A percentile compares a stretch with the other conserved stretches of the same genome.
Conservation (phyloP, 2,113 vertebrate genomes). For the Leucoraja erinaceus region DNA sequence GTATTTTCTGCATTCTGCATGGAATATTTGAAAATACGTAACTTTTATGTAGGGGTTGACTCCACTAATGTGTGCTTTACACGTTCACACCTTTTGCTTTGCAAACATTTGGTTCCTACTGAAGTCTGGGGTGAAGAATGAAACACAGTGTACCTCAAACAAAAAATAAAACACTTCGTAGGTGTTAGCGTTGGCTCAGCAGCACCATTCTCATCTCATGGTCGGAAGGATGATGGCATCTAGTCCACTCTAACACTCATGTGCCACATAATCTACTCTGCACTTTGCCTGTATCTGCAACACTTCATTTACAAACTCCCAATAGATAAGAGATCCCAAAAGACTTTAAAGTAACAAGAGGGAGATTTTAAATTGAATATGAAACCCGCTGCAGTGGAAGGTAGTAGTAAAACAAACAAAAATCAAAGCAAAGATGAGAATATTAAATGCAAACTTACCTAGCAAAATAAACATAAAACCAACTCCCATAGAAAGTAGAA, state of each 20-base stretch:
- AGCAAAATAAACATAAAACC: background rate
- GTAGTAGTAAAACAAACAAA: background rate
- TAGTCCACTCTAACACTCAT: background rate
- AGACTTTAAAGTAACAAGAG: no score
- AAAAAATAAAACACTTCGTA: background rate
- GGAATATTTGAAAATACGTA: background rate
- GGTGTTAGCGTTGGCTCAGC: background rate
- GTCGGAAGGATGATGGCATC: background rate
- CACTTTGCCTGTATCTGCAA: no score
- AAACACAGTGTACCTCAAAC: background rate
- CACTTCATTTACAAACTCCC: no score
- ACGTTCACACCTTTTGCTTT: background rate
- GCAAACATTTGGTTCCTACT: background rate
- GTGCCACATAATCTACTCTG: background rate
- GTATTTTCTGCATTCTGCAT: background rate
- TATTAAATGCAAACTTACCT: background rate
- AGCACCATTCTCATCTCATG: background rate
- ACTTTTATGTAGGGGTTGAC: background rate
- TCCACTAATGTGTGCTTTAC: conserved; percentile 6
- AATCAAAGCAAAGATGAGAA: background rate
- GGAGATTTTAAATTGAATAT: background rate
- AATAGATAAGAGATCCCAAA: no score
- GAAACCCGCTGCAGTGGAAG: no score
- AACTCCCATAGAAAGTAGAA: background rate
- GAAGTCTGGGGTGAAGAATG: background rate